Evolutionary conservation across 2,888 invertebrate species (phyloP).

Genomic region (Mythimna albipuncta): DNA sequence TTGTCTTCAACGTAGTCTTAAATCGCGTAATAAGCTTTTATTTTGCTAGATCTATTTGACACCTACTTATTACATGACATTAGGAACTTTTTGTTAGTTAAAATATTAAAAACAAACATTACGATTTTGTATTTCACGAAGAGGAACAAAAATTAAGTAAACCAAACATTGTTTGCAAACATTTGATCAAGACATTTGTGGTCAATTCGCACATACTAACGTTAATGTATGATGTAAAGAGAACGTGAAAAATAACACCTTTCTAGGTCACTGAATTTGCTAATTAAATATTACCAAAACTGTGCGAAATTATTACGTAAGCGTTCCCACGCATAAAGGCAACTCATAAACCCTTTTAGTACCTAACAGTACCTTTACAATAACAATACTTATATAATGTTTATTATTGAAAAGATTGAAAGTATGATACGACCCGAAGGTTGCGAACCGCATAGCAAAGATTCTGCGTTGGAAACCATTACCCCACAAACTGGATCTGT

Average conservation of each 20-base stretch:
- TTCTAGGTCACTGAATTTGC: slow-evolving; percentile 38
- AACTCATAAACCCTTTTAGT: neutral
- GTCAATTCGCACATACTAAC: slow-evolving; percentile 32
- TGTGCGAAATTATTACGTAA: slow-evolving; percentile 38
- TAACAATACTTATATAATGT: too few species aligned
- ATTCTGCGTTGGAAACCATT: too few species aligned
- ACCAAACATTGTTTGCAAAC: slow-evolving; percentile 12
- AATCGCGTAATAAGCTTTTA: too few species aligned
- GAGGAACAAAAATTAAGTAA: neutral
- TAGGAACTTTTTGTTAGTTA: neutral
- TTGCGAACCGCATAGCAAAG: too few species aligned
- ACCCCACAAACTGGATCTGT: too few species aligned
- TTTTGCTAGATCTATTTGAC: neutral
- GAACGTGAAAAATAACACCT: slow-evolving; percentile 46
- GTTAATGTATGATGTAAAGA: slow-evolving; percentile 39
- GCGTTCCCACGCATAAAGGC: slow-evolving; percentile 1
- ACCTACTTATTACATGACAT: neutral
- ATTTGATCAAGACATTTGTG: slow-evolving; percentile 30
- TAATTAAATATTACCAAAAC: slow-evolving; percentile 52
- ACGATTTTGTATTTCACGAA: neutral
- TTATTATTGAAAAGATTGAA: too few species aligned
- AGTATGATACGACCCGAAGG: too few species aligned
- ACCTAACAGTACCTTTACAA: too few species aligned
- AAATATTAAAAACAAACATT: neutral
- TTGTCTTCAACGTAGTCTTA: too few species aligned